A percentile compares a stretch with the other conserved stretches of the same genome.
These are phyloP conservation scores for Riparia riparia DNA, from an alignment of 2,113 vertebrate species.

Conservation along the genomic window DNA sequence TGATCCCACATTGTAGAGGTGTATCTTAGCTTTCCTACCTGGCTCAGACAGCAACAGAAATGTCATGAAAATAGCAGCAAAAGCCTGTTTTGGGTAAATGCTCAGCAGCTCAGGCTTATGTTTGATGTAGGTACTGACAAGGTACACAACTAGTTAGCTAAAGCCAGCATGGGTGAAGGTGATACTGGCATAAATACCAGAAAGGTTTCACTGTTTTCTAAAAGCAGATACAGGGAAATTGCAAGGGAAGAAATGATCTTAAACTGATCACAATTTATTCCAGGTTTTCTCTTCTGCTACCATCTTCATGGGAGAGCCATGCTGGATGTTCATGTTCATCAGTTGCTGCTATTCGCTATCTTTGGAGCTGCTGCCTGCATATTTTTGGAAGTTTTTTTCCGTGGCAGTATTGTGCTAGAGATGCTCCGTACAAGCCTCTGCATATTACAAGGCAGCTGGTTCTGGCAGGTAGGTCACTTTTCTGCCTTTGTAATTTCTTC, in stretches of 20 bases:
- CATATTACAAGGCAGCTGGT: constrained; percentile 92
- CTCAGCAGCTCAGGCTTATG: background rate
- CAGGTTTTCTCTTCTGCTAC: constrained; percentile 93
- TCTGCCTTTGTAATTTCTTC: background rate
- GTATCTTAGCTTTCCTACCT: background rate
- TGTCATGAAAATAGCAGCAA: background rate
- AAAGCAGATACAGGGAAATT: background rate
- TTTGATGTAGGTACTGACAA: background rate
- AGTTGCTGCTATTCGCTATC: constrained; percentile 83
- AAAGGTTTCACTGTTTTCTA: background rate
- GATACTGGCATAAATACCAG: background rate
- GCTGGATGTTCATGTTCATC: constrained; percentile 90
- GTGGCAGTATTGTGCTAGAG: constrained; percentile 87
- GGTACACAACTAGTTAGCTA: background rate
- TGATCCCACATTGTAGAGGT: accelerated
- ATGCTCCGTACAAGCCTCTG: constrained; percentile 85
- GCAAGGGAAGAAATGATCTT: background rate
- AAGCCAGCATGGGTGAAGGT: background rate
- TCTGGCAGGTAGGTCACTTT: constrained; percentile 89
- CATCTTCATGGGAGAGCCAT: constrained; percentile 90
- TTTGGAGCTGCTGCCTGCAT: constrained; percentile 79
- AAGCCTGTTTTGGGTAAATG: background rate
- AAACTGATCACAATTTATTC: background rate
- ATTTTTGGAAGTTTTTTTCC: constrained; percentile 88
- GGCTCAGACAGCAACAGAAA: background rate